These are phyloP conservation scores for Argyresthia albistria DNA, from an alignment of 2,888 invertebrate genomes.

Conservation along the genomic window DNA sequence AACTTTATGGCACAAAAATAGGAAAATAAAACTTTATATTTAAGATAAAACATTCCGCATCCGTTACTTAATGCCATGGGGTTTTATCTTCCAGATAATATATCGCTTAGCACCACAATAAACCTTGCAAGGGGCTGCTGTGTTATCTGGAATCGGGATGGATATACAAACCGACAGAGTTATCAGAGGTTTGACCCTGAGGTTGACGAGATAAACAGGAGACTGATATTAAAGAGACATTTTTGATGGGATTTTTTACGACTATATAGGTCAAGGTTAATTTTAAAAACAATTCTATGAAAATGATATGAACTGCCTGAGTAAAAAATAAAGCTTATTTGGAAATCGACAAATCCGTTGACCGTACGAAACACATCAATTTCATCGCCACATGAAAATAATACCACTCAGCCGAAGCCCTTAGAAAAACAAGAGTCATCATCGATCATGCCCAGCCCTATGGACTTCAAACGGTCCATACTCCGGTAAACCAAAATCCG, in stretches of 20 bases:
- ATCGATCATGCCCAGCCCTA: slow-evolving; percentile 39
- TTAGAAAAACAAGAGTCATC: slow-evolving; percentile 39
- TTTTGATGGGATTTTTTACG: no score
- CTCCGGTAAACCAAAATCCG: slow-evolving; percentile 55
- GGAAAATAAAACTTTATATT: background rate
- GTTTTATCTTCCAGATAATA: slow-evolving; percentile 59
- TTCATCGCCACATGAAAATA: background rate
- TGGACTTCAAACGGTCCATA: slow-evolving; percentile 18
- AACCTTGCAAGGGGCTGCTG: slow-evolving; percentile 6
- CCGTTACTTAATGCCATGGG: slow-evolving; percentile 14
- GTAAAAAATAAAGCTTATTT: background rate
- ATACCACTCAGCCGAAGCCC: background rate
- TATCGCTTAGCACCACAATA: slow-evolving; percentile 49
- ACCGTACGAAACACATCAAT: background rate
- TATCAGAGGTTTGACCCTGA: slow-evolving; percentile 5
- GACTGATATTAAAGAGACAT: slow-evolving; percentile 19
- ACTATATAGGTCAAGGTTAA: no score
- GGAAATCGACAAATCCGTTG: background rate
- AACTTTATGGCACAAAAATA: background rate
- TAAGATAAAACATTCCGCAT: background rate
- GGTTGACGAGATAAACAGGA: slow-evolving; percentile 4
- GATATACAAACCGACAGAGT: slow-evolving; percentile 2
- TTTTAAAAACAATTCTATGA: background rate
- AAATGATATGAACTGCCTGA: background rate
- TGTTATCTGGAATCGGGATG: slow-evolving; percentile 3